Conservation (phyloP, 2,113 vertebrate species). For the Cepphus grylle region DNA sequence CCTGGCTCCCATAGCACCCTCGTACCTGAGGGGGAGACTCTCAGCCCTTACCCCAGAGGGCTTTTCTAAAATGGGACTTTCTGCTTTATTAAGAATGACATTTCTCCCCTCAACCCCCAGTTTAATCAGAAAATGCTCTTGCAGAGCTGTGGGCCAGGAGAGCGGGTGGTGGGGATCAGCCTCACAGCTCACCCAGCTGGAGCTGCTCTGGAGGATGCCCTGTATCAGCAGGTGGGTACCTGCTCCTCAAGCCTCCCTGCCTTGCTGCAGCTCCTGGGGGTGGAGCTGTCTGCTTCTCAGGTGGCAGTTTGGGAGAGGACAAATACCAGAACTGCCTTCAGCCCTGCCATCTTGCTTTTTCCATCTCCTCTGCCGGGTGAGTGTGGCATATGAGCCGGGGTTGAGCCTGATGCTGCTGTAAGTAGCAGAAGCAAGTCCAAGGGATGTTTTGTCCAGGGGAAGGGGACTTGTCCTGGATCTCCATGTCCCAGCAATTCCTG, state of each 20-base stretch:
- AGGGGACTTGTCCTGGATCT: background rate
- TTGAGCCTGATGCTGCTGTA: background rate
- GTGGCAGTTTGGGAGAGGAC: background rate
- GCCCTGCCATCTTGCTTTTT: background rate
- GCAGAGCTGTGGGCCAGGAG: background rate
- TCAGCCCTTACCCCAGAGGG: background rate
- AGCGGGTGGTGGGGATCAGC: background rate
- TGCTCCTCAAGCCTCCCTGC: background rate
- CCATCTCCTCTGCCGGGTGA: background rate
- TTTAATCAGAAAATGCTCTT: background rate
- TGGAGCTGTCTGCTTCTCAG: background rate
- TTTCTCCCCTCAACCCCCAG: background rate
- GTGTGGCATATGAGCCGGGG: rapidly evolving
- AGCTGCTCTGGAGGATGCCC: background rate
- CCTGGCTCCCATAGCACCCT: background rate
- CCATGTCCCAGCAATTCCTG: background rate
- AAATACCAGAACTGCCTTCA: background rate
- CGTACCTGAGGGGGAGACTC: background rate
- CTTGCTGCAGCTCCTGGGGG: background rate
- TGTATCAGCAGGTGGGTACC: rapidly evolving
- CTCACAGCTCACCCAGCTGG: background rate
- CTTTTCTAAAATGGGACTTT: background rate
- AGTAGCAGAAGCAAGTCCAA: background rate
- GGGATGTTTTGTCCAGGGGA: background rate
- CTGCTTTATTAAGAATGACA: background rate